A percentile compares a stretch with the other conserved stretches of the same genome.
Evolutionary conservation across 2,888 invertebrate species (phyloP).

Genomic region (Venusia cambrica): DNA sequence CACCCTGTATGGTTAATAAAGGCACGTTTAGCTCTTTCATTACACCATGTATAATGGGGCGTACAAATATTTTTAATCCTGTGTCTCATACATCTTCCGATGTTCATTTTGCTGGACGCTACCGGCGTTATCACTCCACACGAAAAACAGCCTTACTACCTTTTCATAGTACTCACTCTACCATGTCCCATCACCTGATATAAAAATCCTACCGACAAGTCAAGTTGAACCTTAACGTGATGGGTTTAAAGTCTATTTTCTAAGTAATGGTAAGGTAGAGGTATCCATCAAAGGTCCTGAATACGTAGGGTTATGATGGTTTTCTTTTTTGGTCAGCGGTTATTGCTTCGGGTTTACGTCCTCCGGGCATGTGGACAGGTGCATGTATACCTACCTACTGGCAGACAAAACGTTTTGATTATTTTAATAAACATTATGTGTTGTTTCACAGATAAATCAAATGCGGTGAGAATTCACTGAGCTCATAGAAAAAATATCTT

Average conservation of each 20-base stretch:
- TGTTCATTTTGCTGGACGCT: slow-evolving; percentile 74
- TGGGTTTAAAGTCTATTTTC: slow-evolving; percentile 25
- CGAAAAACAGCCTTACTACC: slow-evolving; percentile 37
- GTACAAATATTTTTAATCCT: slow-evolving; percentile 81
- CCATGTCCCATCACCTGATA: slow-evolving; percentile 24
- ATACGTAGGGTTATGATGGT: slow-evolving; percentile 50
- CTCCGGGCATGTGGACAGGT: slow-evolving; percentile 54
- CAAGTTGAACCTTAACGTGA: slow-evolving; percentile 6
- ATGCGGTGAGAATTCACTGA: too few relatives aligned
- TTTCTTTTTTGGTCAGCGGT: slow-evolving; percentile 61
- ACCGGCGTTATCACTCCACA: slow-evolving; percentile 42
- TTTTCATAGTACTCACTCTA: slow-evolving; percentile 7
- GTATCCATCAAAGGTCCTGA: slow-evolving; percentile 43
- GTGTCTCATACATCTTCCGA: slow-evolving; percentile 76
- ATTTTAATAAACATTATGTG: too few relatives aligned
- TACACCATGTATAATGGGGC: slow-evolving; percentile 78
- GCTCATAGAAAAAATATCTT: too few relatives aligned
- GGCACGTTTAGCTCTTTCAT: slow-evolving; percentile 73
- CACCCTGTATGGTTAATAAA: slow-evolving; percentile 74
- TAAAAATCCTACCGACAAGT: neutral
- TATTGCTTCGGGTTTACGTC: slow-evolving; percentile 54
- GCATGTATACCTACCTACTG: too few relatives aligned
- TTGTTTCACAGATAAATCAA: too few relatives aligned
- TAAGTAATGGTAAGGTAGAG: slow-evolving; percentile 13
- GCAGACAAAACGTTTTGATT: too few relatives aligned